Percentiles rank a stretch among this genome's conserved stretches.
Evolutionary conservation across 1,140 invertebrate species (phyloP).

Genomic region (Ostrea edulis): DNA sequence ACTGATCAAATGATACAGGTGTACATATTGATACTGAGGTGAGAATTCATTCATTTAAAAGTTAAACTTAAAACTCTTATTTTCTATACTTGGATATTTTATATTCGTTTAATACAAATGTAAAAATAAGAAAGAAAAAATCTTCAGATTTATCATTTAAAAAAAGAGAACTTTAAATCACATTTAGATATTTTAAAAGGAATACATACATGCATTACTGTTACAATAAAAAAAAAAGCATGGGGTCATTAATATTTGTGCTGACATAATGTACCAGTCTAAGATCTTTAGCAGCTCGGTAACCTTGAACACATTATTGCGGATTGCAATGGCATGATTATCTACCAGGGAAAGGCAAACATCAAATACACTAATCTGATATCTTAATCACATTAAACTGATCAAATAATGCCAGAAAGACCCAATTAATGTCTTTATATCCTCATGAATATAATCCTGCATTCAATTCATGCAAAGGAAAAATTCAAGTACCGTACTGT

Average conservation of each 20-base stretch:
- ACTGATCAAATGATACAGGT: not conserved
- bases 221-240: too few species aligned
- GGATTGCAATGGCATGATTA: not conserved
- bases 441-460: not conserved
- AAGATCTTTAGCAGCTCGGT: not conserved
- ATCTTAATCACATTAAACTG: not conserved
- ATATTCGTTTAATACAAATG: too few species aligned
- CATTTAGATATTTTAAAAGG: too few species aligned
- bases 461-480: not conserved
- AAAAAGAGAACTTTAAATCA: too few species aligned
- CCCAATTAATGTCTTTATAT: not conserved
- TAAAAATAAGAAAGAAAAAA: too few species aligned
- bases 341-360: not conserved
- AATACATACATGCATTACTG: too few species aligned
- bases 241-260: too few species aligned
- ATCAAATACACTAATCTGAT: slow-evolving; percentile 2
- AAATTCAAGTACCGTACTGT: not conserved
- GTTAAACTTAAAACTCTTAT: not conserved
- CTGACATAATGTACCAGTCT: not conserved
- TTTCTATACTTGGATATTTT: too few species aligned
- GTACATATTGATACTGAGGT: not conserved
- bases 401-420: not conserved
- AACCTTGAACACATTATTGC: not conserved
- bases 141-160: too few species aligned
- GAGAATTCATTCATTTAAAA: not conserved